A percentile compares a stretch with the other conserved stretches of the same genome.
phyloP scores from a whole-genome alignment of 1,140 invertebrate species.

The Drosophila nigromelanica region DNA sequence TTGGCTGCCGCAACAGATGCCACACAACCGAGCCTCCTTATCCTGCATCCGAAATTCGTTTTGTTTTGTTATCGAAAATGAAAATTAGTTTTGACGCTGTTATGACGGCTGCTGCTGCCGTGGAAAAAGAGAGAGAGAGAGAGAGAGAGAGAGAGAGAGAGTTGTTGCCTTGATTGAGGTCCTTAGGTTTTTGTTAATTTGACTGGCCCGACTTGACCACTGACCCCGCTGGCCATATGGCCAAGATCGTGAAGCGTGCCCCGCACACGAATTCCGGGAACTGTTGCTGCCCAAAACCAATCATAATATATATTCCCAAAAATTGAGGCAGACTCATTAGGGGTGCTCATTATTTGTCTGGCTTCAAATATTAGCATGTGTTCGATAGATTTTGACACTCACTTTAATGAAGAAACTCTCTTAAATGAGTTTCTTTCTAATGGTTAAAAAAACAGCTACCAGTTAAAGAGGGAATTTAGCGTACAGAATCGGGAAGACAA shows the following conservation, averaged over 20 bases:
- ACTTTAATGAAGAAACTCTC: neutral
- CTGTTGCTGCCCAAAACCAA: slow-evolving; percentile 43
- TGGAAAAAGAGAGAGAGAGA: neutral
- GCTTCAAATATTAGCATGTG: slow-evolving; percentile 17
- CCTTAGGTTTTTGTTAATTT: slow-evolving; percentile 33
- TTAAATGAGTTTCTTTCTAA: neutral
- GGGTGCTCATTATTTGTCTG: slow-evolving; percentile 3
- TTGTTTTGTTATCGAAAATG: slow-evolving; percentile 62
- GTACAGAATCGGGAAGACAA: no score
- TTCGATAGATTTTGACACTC: neutral
- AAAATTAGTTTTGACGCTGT: slow-evolving; percentile 81
- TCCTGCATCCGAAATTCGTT: neutral
- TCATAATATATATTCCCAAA: slow-evolving; percentile 46
- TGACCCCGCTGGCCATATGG: slow-evolving; percentile 52
- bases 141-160: neutral
- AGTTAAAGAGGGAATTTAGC: neutral
- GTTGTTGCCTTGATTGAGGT: slow-evolving; percentile 65
- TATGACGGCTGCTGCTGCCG: slow-evolving; percentile 56
- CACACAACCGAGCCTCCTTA: neutral
- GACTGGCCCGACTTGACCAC: slow-evolving; percentile 46
- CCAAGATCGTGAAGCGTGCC: slow-evolving; percentile 51
- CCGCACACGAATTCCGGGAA: slow-evolving; percentile 59
- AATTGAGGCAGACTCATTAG: slow-evolving; percentile 24
- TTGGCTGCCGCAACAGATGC: slow-evolving; percentile 72
- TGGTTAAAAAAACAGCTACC: no score